Percentiles rank a stretch among this genome's conserved stretches.
Evolutionary conservation across 2,888 invertebrate species (phyloP).

Genomic region (Formica aserva): DNA sequence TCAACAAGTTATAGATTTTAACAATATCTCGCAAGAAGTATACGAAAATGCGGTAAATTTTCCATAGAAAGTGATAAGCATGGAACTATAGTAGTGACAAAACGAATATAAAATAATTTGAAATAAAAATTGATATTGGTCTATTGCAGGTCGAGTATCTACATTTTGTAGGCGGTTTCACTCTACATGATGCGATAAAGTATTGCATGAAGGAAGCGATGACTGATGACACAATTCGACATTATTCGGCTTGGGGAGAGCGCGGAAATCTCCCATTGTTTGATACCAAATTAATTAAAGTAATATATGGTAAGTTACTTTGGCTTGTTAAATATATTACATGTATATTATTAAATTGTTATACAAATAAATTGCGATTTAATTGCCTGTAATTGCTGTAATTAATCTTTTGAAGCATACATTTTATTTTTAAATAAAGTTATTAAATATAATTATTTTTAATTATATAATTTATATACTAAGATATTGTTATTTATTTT

Average conservation of each 20-base stretch:
- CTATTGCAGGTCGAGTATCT: constrained; percentile 4
- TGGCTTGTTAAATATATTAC: not conserved
- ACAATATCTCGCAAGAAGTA: not conserved
- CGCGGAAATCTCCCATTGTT: not conserved
- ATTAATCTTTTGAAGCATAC: too few relatives aligned
- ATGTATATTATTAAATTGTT: too few relatives aligned
- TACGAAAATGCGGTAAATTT: constrained; percentile 15
- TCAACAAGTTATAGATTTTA: not conserved
- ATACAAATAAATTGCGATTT: too few relatives aligned
- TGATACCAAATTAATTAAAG: not conserved
- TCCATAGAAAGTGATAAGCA: not conserved
- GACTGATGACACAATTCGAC: not conserved
- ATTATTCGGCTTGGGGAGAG: constrained; percentile 15
- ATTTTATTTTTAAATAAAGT: too few relatives aligned
- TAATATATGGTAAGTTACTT: constrained; percentile 12
- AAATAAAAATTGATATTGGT: not conserved
- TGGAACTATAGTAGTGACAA: not conserved
- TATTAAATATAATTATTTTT: too few relatives aligned
- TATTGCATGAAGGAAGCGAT: not conserved
- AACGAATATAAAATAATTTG: not conserved
- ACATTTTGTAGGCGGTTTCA: not conserved
- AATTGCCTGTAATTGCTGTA: too few relatives aligned
- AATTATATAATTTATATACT: too few relatives aligned
- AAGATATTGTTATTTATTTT: too few relatives aligned
- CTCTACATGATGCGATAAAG: not conserved